phyloP scores from a whole-genome alignment of 1,140 invertebrate species.

The Eupeodes corollae region DNA sequence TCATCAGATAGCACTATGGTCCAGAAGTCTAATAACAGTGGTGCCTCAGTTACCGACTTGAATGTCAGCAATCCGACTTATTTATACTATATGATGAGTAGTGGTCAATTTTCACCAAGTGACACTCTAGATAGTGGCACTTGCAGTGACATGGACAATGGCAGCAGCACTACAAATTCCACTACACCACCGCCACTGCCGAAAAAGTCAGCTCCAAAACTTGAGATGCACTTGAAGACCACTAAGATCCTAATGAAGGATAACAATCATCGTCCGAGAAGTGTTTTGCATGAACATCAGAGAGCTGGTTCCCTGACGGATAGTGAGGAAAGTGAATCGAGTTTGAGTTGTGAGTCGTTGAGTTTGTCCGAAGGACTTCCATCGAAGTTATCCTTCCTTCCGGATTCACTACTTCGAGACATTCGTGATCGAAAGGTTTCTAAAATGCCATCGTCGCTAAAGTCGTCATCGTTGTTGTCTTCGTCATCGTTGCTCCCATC shows the following conservation, averaged over 20 bases:
- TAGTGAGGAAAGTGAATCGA: slow-evolving; percentile 28
- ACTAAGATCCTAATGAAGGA: slow-evolving; percentile 38
- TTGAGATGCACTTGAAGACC: slow-evolving; percentile 36
- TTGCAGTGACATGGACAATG: slow-evolving; percentile 60
- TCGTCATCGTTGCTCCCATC: too few relatives aligned
- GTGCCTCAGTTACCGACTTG: slow-evolving; percentile 40
- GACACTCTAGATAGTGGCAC: slow-evolving; percentile 72
- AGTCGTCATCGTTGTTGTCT: slow-evolving; percentile 6
- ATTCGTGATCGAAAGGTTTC: slow-evolving; percentile 25
- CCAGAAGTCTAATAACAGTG: slow-evolving; percentile 11
- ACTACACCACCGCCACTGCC: slow-evolving; percentile 55
- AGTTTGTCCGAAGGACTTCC: slow-evolving; percentile 22
- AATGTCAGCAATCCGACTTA: slow-evolving; percentile 42
- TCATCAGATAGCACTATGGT: slow-evolving; percentile 4
- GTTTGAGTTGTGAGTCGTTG: slow-evolving; percentile 33
- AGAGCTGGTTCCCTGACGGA: slow-evolving; percentile 37
- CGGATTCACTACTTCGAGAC: slow-evolving; percentile 23
- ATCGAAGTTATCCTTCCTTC: slow-evolving; percentile 11
- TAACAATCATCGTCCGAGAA: slow-evolving; percentile 40
- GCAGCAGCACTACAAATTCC: not conserved
- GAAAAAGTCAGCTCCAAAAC: slow-evolving; percentile 48
- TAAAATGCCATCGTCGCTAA: not conserved
- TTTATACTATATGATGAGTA: slow-evolving; percentile 50
- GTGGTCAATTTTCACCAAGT: slow-evolving; percentile 65
- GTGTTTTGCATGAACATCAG: slow-evolving; percentile 51